phyloP scores from a whole-genome alignment of 2,797 vertebrate genomes.

The Mastacembelus armatus region DNA sequence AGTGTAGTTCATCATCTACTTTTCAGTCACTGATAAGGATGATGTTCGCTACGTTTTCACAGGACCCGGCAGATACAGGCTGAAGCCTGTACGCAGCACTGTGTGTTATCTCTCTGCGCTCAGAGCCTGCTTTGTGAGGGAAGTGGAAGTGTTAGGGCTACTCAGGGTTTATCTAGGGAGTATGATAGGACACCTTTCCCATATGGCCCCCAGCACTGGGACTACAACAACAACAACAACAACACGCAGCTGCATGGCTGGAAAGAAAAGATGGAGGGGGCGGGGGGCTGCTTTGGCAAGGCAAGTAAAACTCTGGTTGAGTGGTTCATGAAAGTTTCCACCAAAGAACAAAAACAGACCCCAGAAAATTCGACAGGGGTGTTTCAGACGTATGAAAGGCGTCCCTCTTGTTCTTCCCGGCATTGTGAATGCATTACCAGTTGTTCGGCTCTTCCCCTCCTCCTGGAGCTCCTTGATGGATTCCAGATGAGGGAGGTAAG shows the following conservation, averaged over 20 bases:
- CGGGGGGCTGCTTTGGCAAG: background rate
- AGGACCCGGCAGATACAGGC: slow-evolving; percentile 42
- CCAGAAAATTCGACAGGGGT: slow-evolving; percentile 60
- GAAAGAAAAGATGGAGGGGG: slow-evolving; percentile 2
- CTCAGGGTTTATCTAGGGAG: slow-evolving; percentile 74
- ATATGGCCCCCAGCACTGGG: slow-evolving; percentile 44
- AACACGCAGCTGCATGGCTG: slow-evolving; percentile 33
- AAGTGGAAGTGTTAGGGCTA: slow-evolving; percentile 74
- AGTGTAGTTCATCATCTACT: slow-evolving; percentile 56
- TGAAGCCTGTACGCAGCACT: slow-evolving; percentile 43
- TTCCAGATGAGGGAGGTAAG: slow-evolving; percentile 92
- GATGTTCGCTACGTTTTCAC: slow-evolving; percentile 15
- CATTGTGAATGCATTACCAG: slow-evolving; percentile 85
- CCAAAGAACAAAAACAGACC: slow-evolving; percentile 63
- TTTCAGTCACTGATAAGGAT: slow-evolving; percentile 58
- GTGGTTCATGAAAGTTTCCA: slow-evolving; percentile 53
- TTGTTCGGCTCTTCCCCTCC: slow-evolving; percentile 79
- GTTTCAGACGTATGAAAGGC: slow-evolving; percentile 72
- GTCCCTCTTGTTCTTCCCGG: slow-evolving; percentile 70
- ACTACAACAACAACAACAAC: slow-evolving; percentile 52
- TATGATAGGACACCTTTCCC: slow-evolving; percentile 71
- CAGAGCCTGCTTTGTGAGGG: slow-evolving; percentile 78
- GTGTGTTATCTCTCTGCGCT: slow-evolving; percentile 68
- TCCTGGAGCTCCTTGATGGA: slow-evolving; percentile 87
- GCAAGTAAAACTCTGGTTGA: slow-evolving; percentile 57